Evolutionary conservation across 2,797 vertebrate genomes (phyloP).

Genomic region (Helostoma temminkii): DNA sequence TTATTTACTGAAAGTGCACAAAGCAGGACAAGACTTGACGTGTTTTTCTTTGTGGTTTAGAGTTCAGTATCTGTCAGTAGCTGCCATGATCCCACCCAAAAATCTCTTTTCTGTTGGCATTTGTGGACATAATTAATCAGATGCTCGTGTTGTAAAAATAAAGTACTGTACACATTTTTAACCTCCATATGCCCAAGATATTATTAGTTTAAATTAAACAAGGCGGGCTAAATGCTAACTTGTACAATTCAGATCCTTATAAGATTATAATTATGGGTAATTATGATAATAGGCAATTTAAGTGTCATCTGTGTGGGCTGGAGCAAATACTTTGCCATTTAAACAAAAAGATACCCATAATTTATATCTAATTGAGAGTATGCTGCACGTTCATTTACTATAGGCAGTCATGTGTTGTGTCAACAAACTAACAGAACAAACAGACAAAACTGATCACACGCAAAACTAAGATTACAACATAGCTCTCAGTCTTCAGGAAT

Average conservation of each 20-base stretch:
- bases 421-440: no score
- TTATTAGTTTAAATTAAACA: conserved; percentile 9
- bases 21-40: neutral
- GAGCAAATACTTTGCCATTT: conserved; percentile 4
- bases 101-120: no score
- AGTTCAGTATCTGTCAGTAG: no score
- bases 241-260: conserved; percentile 1
- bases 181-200: neutral
- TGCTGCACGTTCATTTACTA: neutral
- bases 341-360: neutral
- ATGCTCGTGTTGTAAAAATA: no score
- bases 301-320: conserved; percentile 1
- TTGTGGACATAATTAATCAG: no score
- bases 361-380: conserved; percentile 1
- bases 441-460: neutral
- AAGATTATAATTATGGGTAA: conserved; percentile 37
- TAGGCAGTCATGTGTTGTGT: neutral
- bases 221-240: conserved; percentile 7
- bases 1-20: neutral
- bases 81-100: no score
- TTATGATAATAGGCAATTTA: conserved; percentile 23
- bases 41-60: conserved; percentile 8
- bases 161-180: no score
- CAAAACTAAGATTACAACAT: neutral
- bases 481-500: neutral